Percentiles rank a stretch among this genome's conserved stretches.
These are phyloP conservation scores for Heliopora coerulea DNA, from an alignment of 92 coral and sea anemone genomes.

Conservation along the genomic window DNA sequence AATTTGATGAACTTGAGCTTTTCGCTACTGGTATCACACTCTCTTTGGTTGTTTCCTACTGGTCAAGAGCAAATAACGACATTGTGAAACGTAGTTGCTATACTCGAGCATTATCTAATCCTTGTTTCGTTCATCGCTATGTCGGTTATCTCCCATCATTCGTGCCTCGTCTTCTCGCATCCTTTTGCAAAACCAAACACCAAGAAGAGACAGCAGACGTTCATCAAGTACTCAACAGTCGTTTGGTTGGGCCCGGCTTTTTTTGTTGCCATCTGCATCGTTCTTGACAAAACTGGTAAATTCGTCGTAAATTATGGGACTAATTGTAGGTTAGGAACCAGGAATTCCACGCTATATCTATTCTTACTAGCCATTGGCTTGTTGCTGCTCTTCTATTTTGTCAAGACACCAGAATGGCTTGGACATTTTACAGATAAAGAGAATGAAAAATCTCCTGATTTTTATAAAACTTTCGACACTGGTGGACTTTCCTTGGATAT, in stretches of 20 bases:
- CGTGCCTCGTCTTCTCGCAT: slow-evolving; percentile 40
- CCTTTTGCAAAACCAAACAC: neutral
- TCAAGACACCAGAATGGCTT: neutral
- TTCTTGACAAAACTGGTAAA: slow-evolving; percentile 56
- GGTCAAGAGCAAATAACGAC: neutral
- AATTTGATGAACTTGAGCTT: slow-evolving; percentile 30
- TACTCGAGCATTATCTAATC: slow-evolving; percentile 39
- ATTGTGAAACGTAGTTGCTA: slow-evolving; percentile 5
- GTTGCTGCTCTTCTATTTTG: slow-evolving; percentile 39
- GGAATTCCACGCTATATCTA: slow-evolving; percentile 43
- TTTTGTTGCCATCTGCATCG: slow-evolving; percentile 46
- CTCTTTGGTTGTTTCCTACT: neutral
- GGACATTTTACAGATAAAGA: neutral
- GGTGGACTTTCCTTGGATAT: neutral
- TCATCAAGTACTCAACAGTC: slow-evolving; percentile 43
- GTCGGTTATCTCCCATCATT: slow-evolving; percentile 47
- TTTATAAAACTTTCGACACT: neutral
- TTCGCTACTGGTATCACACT: slow-evolving; percentile 2
- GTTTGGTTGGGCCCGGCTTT: slow-evolving; percentile 64
- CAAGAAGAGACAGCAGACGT: neutral
- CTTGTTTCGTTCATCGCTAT: slow-evolving; percentile 33
- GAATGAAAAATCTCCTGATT: neutral
- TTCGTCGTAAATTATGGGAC: slow-evolving; percentile 62
- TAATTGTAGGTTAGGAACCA: slow-evolving; percentile 60
- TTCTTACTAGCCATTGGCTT: slow-evolving; percentile 53